Conservation (phyloP, 2,888 invertebrate genomes). For the Campoplex nolae region DNA sequence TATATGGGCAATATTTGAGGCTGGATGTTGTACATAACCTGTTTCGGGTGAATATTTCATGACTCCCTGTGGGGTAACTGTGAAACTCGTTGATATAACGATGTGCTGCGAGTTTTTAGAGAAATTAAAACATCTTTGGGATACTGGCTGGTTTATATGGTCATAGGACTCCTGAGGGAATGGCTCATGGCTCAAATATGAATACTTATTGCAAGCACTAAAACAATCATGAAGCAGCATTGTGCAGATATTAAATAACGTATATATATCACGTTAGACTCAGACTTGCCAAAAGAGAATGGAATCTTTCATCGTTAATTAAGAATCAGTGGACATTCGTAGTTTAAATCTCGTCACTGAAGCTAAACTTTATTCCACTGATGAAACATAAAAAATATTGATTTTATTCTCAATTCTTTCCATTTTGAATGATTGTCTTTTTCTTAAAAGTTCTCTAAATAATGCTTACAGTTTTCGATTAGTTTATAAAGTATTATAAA, state of each 20-base stretch:
- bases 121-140: slow-evolving; percentile 66
- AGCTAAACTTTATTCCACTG: not conserved
- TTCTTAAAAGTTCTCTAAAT: no score
- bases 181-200: slow-evolving; percentile 12
- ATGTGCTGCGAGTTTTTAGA: slow-evolving; percentile 61
- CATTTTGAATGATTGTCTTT: not conserved
- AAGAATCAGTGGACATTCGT: not conserved
- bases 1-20: slow-evolving; percentile 22
- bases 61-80: slow-evolving; percentile 59
- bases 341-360: not conserved
- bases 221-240: slow-evolving; percentile 20
- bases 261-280: not conserved
- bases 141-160: slow-evolving; percentile 41
- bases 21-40: slow-evolving; percentile 20
- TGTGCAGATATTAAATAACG: not conserved
- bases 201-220: slow-evolving; percentile 20
- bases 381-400: not conserved
- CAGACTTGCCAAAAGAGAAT: not conserved
- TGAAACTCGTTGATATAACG: slow-evolving; percentile 64
- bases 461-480: no score
- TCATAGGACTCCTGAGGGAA: slow-evolving; percentile 49
- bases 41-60: slow-evolving; percentile 65
- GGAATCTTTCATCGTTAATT: not conserved
- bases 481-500: no score
- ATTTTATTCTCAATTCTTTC: not conserved